Conservation (phyloP, 2,888 invertebrate species). For the Troides helena region DNA sequence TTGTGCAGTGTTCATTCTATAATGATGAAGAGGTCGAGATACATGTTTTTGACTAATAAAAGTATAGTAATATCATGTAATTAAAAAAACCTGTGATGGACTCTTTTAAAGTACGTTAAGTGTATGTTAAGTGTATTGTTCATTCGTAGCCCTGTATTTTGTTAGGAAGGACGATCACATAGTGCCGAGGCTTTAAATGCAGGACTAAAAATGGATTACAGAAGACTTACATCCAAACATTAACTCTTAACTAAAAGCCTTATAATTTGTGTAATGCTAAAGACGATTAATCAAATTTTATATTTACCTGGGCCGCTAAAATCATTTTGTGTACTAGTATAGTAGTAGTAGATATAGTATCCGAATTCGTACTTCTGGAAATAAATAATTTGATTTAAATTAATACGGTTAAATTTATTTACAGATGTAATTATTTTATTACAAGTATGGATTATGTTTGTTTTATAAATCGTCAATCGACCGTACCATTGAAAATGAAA, state of each 20-base stretch:
- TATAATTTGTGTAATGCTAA: not conserved
- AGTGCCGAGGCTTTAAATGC: too few relatives aligned
- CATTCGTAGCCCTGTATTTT: too few relatives aligned
- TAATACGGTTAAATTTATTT: not conserved
- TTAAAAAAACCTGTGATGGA: too few relatives aligned
- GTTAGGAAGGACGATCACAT: too few relatives aligned
- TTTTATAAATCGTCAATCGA: not conserved
- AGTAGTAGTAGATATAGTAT: not conserved
- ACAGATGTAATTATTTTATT: not conserved
- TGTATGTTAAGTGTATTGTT: too few relatives aligned
- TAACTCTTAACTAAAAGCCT: not conserved
- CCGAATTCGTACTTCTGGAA: conserved; percentile 1
- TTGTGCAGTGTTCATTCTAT: too few relatives aligned
- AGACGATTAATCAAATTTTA: not conserved
- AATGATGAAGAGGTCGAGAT: too few relatives aligned
- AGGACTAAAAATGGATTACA: too few relatives aligned
- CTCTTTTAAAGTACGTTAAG: too few relatives aligned
- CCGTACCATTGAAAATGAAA: conserved; percentile 1
- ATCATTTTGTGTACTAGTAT: conserved; percentile 37
- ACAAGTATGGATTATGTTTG: not conserved
- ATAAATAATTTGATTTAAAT: not conserved
- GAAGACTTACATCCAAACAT: not conserved
- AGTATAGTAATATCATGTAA: too few relatives aligned
- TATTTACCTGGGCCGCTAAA: conserved; percentile 41
- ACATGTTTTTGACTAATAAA: too few relatives aligned